phyloP scores from a whole-genome alignment of 2,797 vertebrate genomes.

The Carapus acus region DNA sequence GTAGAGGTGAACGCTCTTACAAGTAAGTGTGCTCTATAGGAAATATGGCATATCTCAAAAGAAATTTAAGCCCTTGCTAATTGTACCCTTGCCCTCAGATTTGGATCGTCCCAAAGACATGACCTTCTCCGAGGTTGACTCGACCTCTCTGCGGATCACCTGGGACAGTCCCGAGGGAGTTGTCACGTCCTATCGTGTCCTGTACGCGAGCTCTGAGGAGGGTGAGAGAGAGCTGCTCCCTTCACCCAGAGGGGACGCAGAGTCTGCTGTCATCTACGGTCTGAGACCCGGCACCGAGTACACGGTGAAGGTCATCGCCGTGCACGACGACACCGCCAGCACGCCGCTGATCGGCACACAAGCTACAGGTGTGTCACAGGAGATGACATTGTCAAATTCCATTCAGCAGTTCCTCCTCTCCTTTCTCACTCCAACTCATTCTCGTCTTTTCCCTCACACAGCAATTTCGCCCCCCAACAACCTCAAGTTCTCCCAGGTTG shows the following conservation, averaged over 20 bases:
- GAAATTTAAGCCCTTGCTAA: too few species aligned
- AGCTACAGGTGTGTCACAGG: slow-evolving; percentile 80
- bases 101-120: slow-evolving; percentile 93
- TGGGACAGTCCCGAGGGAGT: slow-evolving; percentile 96
- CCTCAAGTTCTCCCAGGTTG: slow-evolving; percentile 82
- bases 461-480: slow-evolving; percentile 86
- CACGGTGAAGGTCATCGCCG: slow-evolving; percentile 92
- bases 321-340: slow-evolving; percentile 88
- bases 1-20: slow-evolving; percentile 85
- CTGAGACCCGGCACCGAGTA: slow-evolving; percentile 96
- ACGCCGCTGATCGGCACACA: slow-evolving; percentile 86
- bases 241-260: slow-evolving; percentile 81
- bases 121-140: slow-evolving; percentile 90
- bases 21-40: slow-evolving; percentile 37
- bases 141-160: slow-evolving; percentile 88
- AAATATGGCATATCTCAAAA: too few species aligned
- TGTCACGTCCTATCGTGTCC: slow-evolving; percentile 88
- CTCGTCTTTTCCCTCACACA: slow-evolving; percentile 39
- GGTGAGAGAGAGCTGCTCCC: slow-evolving; percentile 88
- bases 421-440: neutral
- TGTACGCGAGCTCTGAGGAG: slow-evolving; percentile 90
- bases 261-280: slow-evolving; percentile 83
- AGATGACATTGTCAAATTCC: neutral
- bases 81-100: slow-evolving; percentile 62
- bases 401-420: neutral